Evolutionary conservation across 2,113 vertebrate genomes (phyloP).

Genomic region (Manacus vitellinus): DNA sequence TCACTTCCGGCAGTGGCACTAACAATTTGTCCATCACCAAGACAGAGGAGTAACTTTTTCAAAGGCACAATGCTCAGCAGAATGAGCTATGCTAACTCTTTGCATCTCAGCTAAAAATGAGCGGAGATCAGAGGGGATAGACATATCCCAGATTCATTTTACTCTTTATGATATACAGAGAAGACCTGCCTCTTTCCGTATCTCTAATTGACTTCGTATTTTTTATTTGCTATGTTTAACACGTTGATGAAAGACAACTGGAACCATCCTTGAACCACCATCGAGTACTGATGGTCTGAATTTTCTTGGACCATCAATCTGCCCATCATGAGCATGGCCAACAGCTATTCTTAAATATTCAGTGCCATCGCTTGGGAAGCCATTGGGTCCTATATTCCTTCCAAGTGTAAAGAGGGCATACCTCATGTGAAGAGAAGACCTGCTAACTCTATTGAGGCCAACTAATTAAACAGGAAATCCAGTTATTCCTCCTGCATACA

Average conservation of each 20-base stretch:
- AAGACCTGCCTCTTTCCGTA: rapidly evolving
- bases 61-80: neutral
- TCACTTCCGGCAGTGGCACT: neutral
- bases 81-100: neutral
- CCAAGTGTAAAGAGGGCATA: neutral
- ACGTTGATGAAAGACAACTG: neutral
- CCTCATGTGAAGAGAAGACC: neutral
- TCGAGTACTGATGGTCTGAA: neutral
- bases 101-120: neutral
- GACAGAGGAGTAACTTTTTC: neutral
- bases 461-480: neutral
- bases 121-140: neutral
- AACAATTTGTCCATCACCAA: neutral
- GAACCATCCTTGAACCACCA: neutral
- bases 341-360: neutral
- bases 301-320: neutral
- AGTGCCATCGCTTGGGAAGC: neutral
- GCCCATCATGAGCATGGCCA: rapidly evolving
- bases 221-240: neutral
- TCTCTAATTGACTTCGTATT: neutral
- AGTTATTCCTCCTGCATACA: neutral
- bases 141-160: neutral
- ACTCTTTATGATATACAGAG: neutral
- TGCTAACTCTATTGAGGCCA: neutral
- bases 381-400: neutral